Base-by-base conservation (phyloP, 1,140 invertebrate species). In the Stegodyphus mimosarum region DNA sequence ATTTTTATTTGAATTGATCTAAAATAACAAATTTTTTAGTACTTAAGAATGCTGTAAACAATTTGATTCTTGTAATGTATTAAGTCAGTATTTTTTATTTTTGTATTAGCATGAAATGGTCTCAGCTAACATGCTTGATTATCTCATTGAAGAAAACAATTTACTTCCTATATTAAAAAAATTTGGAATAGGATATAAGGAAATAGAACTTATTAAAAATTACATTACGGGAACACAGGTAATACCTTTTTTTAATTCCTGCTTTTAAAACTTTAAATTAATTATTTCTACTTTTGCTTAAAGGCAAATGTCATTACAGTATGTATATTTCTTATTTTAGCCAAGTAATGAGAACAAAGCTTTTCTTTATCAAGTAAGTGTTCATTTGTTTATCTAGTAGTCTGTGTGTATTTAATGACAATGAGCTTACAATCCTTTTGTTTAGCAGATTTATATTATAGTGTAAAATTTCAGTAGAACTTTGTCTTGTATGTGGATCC, bases 41-140 rank as follows among this genome's bases (percentile, higher is more conserved):
- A 1, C 33, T 33, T 60, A 60, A 55, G 17, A 52, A 6, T 84
- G 50, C 67, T 72, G 66, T 83, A 76, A 18, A 51, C 33, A 33
- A 10, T 75, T 74, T 13, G 15, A 11, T 15, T 50, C n/a, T 15
- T 13, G 49, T 83, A 7, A 60, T 60, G 9, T 60, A 60, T 60
- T 10, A 15, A 60, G 55, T 10, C 1, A 60, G 55, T 60, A 60
- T 15, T 10, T 60, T 10, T 67, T 67, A 4, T 2, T 15, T 15
- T 15, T 7, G 67, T 90, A 89, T 5, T 88, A 92, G 91, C 92
- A 93, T 89, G 92, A 93, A 89, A 77, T 90, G 18, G 88, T 88
- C 9, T 92, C 92, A 11, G 75, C 90, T 6, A 74, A 88, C 66
- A 91, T 92, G 90, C 89, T 93, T 85, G 89, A 92, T 83, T 89